These are phyloP conservation scores for Vombatus ursinus DNA, from an alignment of 2,113 vertebrate genomes.

Conservation along the genomic window DNA sequence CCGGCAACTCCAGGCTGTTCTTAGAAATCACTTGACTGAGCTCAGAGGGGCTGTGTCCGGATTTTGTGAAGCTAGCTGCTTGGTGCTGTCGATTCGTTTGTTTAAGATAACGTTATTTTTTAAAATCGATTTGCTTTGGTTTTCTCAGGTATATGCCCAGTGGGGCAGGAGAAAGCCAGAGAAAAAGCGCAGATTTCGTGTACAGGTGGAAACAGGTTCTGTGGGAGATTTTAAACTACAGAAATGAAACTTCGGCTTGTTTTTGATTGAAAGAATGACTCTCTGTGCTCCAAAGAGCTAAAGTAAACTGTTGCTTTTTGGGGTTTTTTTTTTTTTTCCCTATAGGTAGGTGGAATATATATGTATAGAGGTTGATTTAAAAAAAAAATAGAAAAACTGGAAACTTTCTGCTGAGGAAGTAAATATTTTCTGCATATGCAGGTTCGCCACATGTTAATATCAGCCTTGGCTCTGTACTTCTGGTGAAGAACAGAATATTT, in stretches of 20 bases:
- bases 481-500: neutral
- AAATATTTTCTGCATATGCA: neutral
- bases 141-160: neutral
- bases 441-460: neutral
- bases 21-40: conserved; percentile 36
- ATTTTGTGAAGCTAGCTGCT: neutral
- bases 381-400: conserved; percentile 37
- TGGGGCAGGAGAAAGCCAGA: neutral
- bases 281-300: conserved; percentile 44
- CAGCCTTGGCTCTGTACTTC: neutral
- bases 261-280: conserved; percentile 48
- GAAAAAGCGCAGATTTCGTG: neutral
- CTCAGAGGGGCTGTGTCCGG: neutral
- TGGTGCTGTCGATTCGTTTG: neutral
- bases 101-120: neutral
- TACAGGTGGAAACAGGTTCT: conserved; percentile 11
- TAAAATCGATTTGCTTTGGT: neutral
- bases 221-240: neutral
- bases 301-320: conserved; percentile 27
- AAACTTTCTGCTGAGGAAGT: conserved; percentile 19
- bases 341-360: conserved; percentile 7
- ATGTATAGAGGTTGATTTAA: conserved; percentile 17
- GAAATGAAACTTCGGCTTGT: neutral
- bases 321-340: no score
- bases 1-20: conserved; percentile 12